Base-by-base conservation (phyloP, 2,888 invertebrate genomes). In the Chalcis sispes region DNA sequence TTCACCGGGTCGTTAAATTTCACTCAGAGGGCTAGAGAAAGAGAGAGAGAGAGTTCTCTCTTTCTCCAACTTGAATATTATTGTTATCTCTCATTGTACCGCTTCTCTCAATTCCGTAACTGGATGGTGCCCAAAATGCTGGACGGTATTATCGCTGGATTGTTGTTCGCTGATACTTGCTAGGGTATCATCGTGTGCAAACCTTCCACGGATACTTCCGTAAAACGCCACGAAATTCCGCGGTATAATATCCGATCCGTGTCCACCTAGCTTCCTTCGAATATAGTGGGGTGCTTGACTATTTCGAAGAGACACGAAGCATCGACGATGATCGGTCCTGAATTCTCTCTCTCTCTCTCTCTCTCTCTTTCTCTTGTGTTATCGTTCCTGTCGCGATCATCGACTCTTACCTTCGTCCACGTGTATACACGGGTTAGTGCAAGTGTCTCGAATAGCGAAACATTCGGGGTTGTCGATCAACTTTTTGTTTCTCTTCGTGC, bases 1-100 rank as follows among this genome's bases (percentile, higher is more conserved):
- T n/a, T n/a, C 59, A 59, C 15, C 59, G 42, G 61, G 7, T 61
- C 59, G 70, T 61, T 70, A 70, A 59, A 70, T 70, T 61, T 70
- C 61, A 61, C 70, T 59, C 61, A 15, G 25, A 20, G 25, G n/a
- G 8, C 32, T 32, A 48, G 29, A 4, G 18, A 7, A 52, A n/a
- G n/a, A n/a, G n/a, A n/a, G n/a, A 4, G 18, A n/a, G 36, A 32
- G 10, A 7, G 18, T 8, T 58, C 7, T 29, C 27, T n/a, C 29
- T 5, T n/a, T n/a, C n/a, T n/a, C n/a, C n/a, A n/a, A n/a, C n/a
- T n/a, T n/a, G 48, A 40, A 58, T 48, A 40, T 59, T 50, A 61
- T 61, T 62, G 70, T 62, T 36, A 18, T 48, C 40, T 10, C 1
- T n/a, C 23, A 69, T 71, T 52, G 52, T 70, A 10, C n/a, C n/a